Evolutionary conservation across 37 sponge, comb jelly and placozoan species (phyloP), one percentile per base, ranked within the genome.

Genomic region (Axinella damicornis): DNA sequence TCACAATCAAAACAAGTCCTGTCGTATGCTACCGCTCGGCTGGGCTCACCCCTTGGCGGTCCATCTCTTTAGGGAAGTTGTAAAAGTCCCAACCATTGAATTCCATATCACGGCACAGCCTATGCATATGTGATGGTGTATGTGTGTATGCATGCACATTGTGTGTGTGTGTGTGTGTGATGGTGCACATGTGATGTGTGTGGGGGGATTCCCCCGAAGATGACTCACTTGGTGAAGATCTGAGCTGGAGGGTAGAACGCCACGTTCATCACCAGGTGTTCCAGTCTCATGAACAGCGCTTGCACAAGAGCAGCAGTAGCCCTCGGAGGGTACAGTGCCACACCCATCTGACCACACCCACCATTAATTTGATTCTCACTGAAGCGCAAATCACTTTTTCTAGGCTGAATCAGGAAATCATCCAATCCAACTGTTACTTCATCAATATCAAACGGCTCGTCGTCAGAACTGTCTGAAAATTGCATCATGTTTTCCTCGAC

Each of bases 31-130:
- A n/a, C n/a, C n/a, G n/a, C n/a, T n/a, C n/a, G 9, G 46, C 6
- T 12, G 4, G 4, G 19, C 55, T 75, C n/a, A 90, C 91, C 69
- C 59, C 83, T 70, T 82, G 83, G 35, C 92, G 67, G 59, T 83
- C 70, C 87, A 91, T 86, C 36, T 91, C 92, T 30, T 53, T 82
- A 15, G 92, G 79, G 61, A 78, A 91, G 69, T 63, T 87, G 83
- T 91, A 91, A 24, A 86, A 11, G 37, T 91, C 88, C 92, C 92
- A 91, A 13, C 84, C 79, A 33, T 46, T 74, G 31, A 84, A 76
- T 2, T 88, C 67, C 0, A 28, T 11, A 18, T 56, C 75, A 24
- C 55, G 40, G 31, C 18, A 66, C 9, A 38, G 66, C 32, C 80
- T 86, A 36, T 2, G n/a, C n/a, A n/a, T n/a, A n/a, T n/a, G n/a